These are phyloP conservation scores for Agriopis leucophaearia DNA, from an alignment of 2,888 invertebrate genomes.

Conservation along the genomic window DNA sequence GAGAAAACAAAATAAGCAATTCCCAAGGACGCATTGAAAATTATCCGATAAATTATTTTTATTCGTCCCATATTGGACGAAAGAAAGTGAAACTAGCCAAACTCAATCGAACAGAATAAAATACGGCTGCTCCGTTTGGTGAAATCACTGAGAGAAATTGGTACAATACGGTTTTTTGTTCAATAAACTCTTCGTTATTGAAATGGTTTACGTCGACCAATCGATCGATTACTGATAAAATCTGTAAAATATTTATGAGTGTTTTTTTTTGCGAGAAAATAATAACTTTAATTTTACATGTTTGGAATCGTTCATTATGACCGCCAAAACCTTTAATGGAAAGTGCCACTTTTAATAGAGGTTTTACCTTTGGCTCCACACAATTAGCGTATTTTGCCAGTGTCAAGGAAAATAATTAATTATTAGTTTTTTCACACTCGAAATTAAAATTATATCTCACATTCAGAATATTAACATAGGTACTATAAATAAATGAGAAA, in stretches of 20 bases:
- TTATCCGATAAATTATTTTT: conserved; percentile 47
- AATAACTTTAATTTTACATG: background rate
- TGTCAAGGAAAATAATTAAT: too few relatives aligned
- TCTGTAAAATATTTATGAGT: background rate
- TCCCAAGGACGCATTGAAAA: conserved; percentile 41
- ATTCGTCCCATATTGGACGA: conserved; percentile 42
- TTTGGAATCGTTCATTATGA: background rate
- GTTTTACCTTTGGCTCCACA: too few relatives aligned
- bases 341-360: too few relatives aligned
- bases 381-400: too few relatives aligned
- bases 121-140: conserved; percentile 29
- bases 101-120: conserved; percentile 43
- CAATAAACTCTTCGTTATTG: background rate
- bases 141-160: conserved; percentile 23
- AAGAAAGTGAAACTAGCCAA: conserved; percentile 32
- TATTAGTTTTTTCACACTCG: too few relatives aligned
- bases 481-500: too few relatives aligned
- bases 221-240: conserved; percentile 7
- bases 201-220: conserved; percentile 1
- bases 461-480: too few relatives aligned
- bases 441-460: too few relatives aligned
- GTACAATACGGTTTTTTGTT: conserved; percentile 15
- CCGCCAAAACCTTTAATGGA: too few relatives aligned
- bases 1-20: conserved; percentile 40
- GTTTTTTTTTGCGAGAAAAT: background rate